A percentile compares a stretch with the other conserved stretches of the same genome.
Evolutionary conservation across 2,113 vertebrate species (phyloP).

Genomic region (rabbit (Oryctolagus cuniculus)): DNA sequence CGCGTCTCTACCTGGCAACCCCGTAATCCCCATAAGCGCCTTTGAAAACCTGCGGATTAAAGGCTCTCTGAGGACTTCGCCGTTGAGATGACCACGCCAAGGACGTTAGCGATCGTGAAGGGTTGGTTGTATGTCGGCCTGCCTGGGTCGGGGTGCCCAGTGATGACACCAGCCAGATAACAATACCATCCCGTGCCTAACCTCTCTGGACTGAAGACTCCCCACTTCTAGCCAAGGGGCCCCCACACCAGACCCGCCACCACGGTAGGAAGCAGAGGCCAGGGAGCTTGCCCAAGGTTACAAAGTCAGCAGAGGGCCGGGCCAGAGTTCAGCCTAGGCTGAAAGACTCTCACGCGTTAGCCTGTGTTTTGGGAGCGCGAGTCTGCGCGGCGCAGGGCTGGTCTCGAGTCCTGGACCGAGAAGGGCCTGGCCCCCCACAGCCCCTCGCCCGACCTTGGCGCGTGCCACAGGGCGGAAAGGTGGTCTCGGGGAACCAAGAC

Average conservation of each 20-base stretch:
- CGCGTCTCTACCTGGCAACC: background rate
- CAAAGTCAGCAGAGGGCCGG: background rate
- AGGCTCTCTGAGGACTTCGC: background rate
- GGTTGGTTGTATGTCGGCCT: background rate
- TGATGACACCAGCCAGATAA: background rate
- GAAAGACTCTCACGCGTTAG: background rate
- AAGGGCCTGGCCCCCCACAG: background rate
- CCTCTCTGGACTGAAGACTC: conserved; percentile 10
- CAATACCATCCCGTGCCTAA: background rate
- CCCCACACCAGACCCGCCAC: background rate
- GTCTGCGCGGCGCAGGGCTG: background rate
- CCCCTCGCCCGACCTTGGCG: background rate
- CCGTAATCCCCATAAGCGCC: background rate
- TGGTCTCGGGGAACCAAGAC: background rate
- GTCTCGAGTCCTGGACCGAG: background rate
- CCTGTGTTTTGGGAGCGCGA: background rate
- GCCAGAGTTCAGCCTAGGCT: background rate
- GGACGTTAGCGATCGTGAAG: background rate
- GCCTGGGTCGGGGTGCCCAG: background rate
- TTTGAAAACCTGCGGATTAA: background rate
- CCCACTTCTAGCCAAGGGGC: background rate
- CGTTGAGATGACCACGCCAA: background rate
- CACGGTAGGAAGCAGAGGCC: background rate
- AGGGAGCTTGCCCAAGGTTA: conserved; percentile 21
- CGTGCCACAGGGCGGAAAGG: background rate